Percentiles rank a stretch among this genome's conserved stretches.
These are phyloP conservation scores for Coenobita brevimanus DNA, from an alignment of 1,140 invertebrate genomes.

Conservation along the genomic window DNA sequence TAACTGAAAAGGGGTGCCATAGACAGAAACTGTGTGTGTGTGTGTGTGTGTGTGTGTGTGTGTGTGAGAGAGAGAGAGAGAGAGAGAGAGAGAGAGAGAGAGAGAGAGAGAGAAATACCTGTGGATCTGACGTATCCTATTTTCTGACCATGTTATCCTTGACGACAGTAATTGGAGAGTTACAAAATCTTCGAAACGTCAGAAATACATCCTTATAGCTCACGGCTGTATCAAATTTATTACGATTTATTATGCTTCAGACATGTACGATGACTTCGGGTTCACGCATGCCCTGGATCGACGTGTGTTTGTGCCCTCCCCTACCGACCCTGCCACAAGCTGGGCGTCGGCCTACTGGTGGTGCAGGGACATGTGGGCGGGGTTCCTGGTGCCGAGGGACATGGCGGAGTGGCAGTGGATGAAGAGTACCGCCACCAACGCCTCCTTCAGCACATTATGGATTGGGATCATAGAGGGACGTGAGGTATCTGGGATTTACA, in stretches of 20 bases:
- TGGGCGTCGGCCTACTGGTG: background rate
- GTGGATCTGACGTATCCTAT: no score
- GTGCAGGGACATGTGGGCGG: constrained; percentile 19
- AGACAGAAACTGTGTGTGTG: no score
- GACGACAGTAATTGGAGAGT: no score
- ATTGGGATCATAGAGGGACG: background rate
- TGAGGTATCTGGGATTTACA: background rate
- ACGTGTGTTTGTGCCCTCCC: background rate
- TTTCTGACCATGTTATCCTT: no score
- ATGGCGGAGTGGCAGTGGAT: constrained; percentile 1
- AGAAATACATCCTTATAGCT: background rate
- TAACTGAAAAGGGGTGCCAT: no score
- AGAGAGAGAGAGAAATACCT: no score
- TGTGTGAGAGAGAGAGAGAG: no score
- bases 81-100: no score
- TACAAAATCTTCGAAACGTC: no score
- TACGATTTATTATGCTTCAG: background rate
- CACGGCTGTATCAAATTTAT: background rate
- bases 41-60: no score
- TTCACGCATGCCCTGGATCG: background rate
- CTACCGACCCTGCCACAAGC: background rate
- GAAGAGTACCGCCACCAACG: background rate
- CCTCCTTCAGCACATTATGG: background rate
- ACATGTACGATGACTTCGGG: background rate
- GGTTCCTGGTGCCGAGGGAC: background rate